phyloP scores from a whole-genome alignment of 1,140 invertebrate species.

The Cotesia chilonis region DNA sequence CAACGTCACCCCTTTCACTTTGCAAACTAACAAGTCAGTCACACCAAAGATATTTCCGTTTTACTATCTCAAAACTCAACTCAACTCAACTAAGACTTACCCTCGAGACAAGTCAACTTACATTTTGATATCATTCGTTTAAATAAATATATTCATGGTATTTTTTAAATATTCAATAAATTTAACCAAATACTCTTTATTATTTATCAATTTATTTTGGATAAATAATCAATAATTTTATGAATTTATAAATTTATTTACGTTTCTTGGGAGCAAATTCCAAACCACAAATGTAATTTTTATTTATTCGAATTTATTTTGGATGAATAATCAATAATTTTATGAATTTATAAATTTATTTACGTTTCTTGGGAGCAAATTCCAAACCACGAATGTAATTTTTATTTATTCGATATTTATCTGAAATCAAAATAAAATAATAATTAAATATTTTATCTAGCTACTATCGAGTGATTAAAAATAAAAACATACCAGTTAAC shows the following conservation, averaged over 20 bases:
- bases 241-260: conserved; percentile 51
- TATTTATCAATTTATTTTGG: background rate
- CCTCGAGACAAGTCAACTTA: background rate
- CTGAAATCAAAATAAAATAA: conserved; percentile 52
- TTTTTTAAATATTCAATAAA: background rate
- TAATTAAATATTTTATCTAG: conserved; percentile 5
- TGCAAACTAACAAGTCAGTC: conserved; percentile 18
- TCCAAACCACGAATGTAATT: conserved; percentile 74
- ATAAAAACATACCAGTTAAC: conserved; percentile 68
- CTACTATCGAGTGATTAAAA: conserved; percentile 1
- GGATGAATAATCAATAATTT: conserved; percentile 1
- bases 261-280: conserved; percentile 74
- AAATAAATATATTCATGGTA: background rate
- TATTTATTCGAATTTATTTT: conserved; percentile 66
- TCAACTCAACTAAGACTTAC: background rate
- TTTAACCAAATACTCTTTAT: background rate
- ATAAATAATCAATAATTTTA: conserved; percentile 1
- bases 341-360: conserved; percentile 46
- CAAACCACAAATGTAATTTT: conserved; percentile 72
- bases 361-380: conserved; percentile 72
- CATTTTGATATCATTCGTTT: background rate
- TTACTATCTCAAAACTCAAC: conserved; percentile 13
- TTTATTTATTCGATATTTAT: conserved; percentile 74
- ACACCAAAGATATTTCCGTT: conserved; percentile 21
- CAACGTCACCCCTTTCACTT: background rate